Conservation (phyloP, 2,797 vertebrate genomes). For the Anomalospiza imberbis region DNA sequence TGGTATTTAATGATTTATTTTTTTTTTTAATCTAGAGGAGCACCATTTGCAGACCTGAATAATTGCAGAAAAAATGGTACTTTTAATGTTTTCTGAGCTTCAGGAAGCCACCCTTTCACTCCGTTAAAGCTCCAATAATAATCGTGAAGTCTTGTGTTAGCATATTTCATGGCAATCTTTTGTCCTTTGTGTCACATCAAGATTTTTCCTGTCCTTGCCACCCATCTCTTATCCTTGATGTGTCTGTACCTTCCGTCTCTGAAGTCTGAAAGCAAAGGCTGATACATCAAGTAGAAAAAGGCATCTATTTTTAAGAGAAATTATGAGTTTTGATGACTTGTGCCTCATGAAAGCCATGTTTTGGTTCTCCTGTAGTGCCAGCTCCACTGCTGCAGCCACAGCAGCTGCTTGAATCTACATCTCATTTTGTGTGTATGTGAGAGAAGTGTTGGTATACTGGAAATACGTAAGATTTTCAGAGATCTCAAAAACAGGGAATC, state of each 20-base stretch:
- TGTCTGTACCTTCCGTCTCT: not conserved
- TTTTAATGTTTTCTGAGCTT: not conserved
- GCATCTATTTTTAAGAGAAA: not conserved
- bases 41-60: not conserved
- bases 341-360: not conserved
- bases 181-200: not conserved
- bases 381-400: not conserved
- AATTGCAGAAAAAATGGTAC: not conserved
- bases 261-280: not conserved
- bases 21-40: not conserved
- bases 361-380: not conserved
- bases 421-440: not conserved
- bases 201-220: not conserved
- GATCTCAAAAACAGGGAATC: not conserved
- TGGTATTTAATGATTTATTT: not conserved
- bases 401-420: not conserved
- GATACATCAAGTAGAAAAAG: not conserved
- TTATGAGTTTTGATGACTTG: not conserved
- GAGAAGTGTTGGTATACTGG: not conserved
- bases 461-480: not conserved
- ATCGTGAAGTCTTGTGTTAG: not conserved
- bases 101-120: not conserved
- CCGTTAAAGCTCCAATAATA: not conserved
- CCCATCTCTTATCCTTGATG: not conserved
- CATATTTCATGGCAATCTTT: not conserved